Evolutionary conservation across 2,797 vertebrate species (phyloP), one percentile per base, ranked within the genome.

Genomic region (Girardinus metallicus): DNA sequence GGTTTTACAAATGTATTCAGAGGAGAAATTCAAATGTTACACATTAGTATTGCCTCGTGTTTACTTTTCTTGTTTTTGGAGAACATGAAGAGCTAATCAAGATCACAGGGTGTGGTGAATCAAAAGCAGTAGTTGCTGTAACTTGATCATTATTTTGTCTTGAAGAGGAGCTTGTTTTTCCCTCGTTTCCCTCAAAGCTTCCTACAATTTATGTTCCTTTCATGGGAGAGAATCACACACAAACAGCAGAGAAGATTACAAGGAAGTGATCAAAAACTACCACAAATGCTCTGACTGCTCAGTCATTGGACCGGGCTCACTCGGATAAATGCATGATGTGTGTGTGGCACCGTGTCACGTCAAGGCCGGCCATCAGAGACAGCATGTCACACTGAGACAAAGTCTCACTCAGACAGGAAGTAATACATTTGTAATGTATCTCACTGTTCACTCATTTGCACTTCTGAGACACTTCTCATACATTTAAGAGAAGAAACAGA

Each of bases 231-330:
- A 91, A 82, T 85, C 80, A 82, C 83, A 92, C 82, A 79, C 87
- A 86, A 87, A 91, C 87, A 89, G 90, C 83, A 90, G 92, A 86
- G 88, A 83, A 90, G 87, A 79, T 90, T 88, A 89, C 75, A 84
- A 90, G 80, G 82, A 87, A 87, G 82, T 75, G 85, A 84, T 81
- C 66, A 80, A 86, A 80, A 73, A 73, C 77, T 47, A 10, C 18
- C 1, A 9, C 73, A 78, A 29, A 44, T 43, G 62, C 68, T 29
- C 77, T 47, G 76, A 80, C 85, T 77, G 77, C 43, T 78, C 34
- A 75, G 26, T 41, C 73, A 79, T 21, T 23, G 62, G 62, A 79
- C 71, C 47, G 78, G 70, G 78, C 81, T 73, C 51, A 75, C 86
- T 86, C 75, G 43, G 74, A 71, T 71, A 44, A 71, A 66, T n/a